Base-by-base conservation (phyloP, 2,888 invertebrate genomes). In the Tetragonisca angustula region DNA sequence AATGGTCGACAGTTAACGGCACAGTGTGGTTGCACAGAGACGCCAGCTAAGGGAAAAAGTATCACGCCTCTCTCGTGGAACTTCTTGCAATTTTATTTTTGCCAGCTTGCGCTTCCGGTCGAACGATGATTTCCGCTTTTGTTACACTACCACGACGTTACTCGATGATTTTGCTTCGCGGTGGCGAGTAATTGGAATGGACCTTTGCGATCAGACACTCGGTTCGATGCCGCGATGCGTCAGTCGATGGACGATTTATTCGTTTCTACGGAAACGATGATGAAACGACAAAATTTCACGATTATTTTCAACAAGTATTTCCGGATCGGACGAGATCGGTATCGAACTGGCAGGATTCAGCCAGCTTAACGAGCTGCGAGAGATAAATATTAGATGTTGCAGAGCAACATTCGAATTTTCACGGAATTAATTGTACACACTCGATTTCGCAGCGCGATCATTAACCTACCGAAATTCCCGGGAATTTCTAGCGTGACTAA, bases 1-100 rank as follows among this genome's bases (percentile, higher is more conserved):
- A 82, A 82, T 82, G 76, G 65, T 54, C 21, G 70, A 43, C 21
- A 65, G 61, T 76, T 49, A 13, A 56, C 79, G 49, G 81, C 59
- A 27, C 3, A 24, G 24, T 13, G 65, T n/a, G 72, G 62, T 62
- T 32, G 49, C 32, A 62, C n/a, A 24, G 49, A 79, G 68, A 69
- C 49, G 49, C 64, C 11, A 36, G 19, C 19, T 59, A 52, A 6
- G 4, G 3, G 21, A 19, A 62, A 19, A 32, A 32, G 32, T 32
- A 62, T 62, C 27, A n/a, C 43, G 74, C 36, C 61, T 64, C n/a
- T 83, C n/a, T 82, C 76, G 67, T 54, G 76, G 77, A 73, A 73
- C 54, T 75, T 82, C 2, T 82, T 82, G 65, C 75, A 75, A 82
- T 82, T 81, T 75, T 81, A 73, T 81, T 81, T 81, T 81, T 70